phyloP scores from a whole-genome alignment of 2,797 vertebrate species.

The Sebastiscus albofasciatus region DNA sequence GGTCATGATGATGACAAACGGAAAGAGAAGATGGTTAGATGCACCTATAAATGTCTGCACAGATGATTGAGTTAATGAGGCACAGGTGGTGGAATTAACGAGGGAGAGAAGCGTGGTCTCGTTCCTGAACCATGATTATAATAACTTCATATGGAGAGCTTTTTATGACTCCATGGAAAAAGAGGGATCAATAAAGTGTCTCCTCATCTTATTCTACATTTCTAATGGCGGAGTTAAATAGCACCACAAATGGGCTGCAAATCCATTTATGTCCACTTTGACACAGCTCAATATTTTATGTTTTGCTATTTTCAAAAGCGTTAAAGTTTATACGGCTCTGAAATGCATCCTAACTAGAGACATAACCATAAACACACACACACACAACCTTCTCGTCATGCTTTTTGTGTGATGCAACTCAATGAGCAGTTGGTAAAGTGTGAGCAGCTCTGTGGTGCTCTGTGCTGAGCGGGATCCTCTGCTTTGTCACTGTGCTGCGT shows the following conservation, averaged over 20 bases:
- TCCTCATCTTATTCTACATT: neutral
- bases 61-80: no score
- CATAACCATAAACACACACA: neutral
- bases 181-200: no score
- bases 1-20: no score
- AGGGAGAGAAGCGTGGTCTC: no score
- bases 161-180: no score
- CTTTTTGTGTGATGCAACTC: conserved; percentile 38
- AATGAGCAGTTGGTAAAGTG: conserved; percentile 59
- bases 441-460: conserved; percentile 46
- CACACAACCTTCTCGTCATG: neutral
- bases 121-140: no score
- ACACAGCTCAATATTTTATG: conserved; percentile 54
- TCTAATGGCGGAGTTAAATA: neutral
- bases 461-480: conserved; percentile 38
- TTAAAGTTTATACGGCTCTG: conserved; percentile 7
- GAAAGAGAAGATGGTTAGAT: no score
- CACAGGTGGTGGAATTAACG: no score
- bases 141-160: no score
- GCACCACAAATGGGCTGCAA: neutral
- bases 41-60: no score
- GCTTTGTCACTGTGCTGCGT: conserved; percentile 30
- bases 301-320: conserved; percentile 38
- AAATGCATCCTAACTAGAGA: neutral
- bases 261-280: conserved; percentile 20